Evolutionary conservation across 2,888 invertebrate genomes (phyloP).

Genomic region (Tromatobia lineatoria): DNA sequence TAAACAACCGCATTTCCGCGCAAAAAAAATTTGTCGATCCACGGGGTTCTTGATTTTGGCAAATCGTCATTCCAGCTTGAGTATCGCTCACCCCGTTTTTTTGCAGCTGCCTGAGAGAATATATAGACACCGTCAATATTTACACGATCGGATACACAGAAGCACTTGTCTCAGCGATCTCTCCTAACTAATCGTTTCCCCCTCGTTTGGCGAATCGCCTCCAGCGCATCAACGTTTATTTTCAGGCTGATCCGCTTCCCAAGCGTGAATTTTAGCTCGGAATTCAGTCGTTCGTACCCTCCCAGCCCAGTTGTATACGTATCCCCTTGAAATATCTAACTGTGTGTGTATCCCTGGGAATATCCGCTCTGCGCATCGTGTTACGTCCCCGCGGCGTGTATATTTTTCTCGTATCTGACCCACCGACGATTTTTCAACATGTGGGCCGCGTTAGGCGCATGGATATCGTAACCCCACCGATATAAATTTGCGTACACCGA

Average conservation of each 20-base stretch:
- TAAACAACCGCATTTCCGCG: not conserved
- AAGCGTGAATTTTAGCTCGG: not conserved
- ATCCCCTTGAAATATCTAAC: not conserved
- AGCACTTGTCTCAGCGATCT: not conserved
- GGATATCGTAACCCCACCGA: constrained; percentile 42
- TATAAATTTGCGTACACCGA: constrained; percentile 51
- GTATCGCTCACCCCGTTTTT: not conserved
- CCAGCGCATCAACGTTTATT: constrained; percentile 1
- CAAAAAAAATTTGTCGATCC: not conserved
- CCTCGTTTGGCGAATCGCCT: constrained; percentile 16
- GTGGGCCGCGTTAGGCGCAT: constrained; percentile 45
- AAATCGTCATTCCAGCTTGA: not conserved
- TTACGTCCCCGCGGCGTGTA: not conserved
- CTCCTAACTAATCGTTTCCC: constrained; percentile 16
- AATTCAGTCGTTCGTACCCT: constrained; percentile 5
- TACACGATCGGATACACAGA: constrained; percentile 17
- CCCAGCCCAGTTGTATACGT: not conserved
- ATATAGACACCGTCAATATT: constrained; percentile 29
- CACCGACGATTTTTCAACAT: constrained; percentile 40
- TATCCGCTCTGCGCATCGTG: not conserved
- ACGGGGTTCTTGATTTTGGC: not conserved
- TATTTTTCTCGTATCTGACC: constrained; percentile 28
- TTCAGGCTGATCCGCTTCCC: constrained; percentile 6
- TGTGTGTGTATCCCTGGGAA: not conserved
- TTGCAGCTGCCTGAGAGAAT: not conserved